Evolutionary conservation across 2,888 invertebrate species (phyloP).

Genomic region (Creontiades dilutus): DNA sequence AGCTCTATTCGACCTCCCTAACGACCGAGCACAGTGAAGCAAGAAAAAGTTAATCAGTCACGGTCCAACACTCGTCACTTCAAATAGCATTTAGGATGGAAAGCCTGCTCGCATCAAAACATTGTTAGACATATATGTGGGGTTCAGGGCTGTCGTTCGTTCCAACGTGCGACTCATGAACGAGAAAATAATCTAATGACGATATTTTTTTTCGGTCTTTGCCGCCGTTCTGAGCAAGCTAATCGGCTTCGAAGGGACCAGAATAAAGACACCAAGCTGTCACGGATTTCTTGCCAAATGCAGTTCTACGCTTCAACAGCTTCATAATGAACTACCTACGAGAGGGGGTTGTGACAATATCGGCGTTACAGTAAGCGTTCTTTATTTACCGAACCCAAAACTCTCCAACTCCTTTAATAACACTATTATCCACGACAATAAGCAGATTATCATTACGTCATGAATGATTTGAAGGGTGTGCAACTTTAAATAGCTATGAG

Average conservation of each 20-base stretch:
- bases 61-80: not conserved
- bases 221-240: not conserved
- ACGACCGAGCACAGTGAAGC: not conserved
- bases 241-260: not conserved
- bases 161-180: not conserved
- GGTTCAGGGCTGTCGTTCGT: not conserved
- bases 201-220: not conserved
- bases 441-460: constrained; percentile 22
- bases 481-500: constrained; percentile 16
- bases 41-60: constrained; percentile 24
- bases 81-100: constrained; percentile 38
- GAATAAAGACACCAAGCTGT: not conserved
- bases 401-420: constrained; percentile 26
- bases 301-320: not conserved
- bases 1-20: not conserved
- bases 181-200: not conserved
- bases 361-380: not conserved
- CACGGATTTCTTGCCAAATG: not conserved
- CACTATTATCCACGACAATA: constrained; percentile 33
- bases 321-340: not conserved
- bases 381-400: constrained; percentile 2
- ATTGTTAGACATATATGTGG: not conserved
- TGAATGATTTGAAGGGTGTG: constrained; percentile 13
- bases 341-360: not conserved
- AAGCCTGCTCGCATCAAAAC: constrained; percentile 9